Base-by-base conservation (phyloP, 2,113 vertebrate species). In the Suricata suricatta region DNA sequence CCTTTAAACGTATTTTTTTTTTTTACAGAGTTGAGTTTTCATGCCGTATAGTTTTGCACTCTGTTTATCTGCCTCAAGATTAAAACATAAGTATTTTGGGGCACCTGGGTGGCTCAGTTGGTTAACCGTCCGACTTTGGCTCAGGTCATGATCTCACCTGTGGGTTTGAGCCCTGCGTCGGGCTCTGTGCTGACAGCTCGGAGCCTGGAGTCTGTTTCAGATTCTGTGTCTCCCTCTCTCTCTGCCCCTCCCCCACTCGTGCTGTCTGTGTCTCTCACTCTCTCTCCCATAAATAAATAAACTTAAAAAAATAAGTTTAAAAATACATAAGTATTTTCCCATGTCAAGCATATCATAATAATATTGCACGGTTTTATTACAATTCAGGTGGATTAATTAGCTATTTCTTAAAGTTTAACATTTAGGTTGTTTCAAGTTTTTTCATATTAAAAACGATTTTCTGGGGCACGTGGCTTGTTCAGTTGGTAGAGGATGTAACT, bases 371-470 rank as follows among this genome's bases (percentile, higher is more conserved):
- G 52, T 88, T 93, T 89, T 89, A 31, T 88, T 69, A 95, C 50
- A 94, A 77, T 94, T 57, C 12, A 41, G 92, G 33, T 80, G 11
- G 10, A 33, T 93, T 66, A 84, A 71, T 88, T 72, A 66, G 80
- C 38, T 41, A 84, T 87, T 89, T 93, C 77, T 94, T 95, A 12
- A 95, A 89, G 50, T 63, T 19, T 16, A 69, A 95, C 77, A 63
- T 88, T 95, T 81, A 94, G 19, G 27, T 57, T 92, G 66, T 87
- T 93, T 96, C 54, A 23, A 96, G 72, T 41, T 71, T 94, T 89
- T 85, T 47, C 27, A 31, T 71, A 95, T 88, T 88, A 94, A 88
- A 95, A 87, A 96, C 54, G 7, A 94, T 86, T 88, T 44, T 97
- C 71, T 41, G 38, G 71, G 38, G 23, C 3, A 6, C 23, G 12